Conservation (phyloP, 2,888 invertebrate species). For the Lucinisca nassula region DNA sequence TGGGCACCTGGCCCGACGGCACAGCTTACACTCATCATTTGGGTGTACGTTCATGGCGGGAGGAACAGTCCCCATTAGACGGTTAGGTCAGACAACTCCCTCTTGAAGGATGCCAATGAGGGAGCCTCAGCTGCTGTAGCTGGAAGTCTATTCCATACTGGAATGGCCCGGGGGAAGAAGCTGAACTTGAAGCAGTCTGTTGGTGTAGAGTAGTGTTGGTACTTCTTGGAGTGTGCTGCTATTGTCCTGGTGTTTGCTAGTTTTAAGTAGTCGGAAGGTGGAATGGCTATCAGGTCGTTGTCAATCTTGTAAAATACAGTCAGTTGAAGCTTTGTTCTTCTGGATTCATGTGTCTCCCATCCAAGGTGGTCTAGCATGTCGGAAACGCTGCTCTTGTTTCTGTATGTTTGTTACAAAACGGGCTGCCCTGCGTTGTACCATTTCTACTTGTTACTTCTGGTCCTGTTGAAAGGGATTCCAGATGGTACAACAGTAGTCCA, state of each 20-base stretch:
- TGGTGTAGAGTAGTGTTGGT: not conserved
- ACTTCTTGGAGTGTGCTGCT: not conserved
- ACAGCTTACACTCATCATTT: no score
- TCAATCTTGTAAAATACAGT: not conserved
- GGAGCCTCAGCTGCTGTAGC: no score
- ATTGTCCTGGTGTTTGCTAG: not conserved
- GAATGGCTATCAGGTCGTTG: not conserved
- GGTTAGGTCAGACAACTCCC: no score
- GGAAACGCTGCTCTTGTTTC: constrained; percentile 28
- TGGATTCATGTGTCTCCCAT: constrained; percentile 5
- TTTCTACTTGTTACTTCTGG: not conserved
- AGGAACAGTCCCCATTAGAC: no score
- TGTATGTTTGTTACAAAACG: not conserved
- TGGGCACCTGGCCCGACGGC: no score
- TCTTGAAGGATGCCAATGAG: no score
- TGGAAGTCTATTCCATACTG: no score
- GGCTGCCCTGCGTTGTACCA: not conserved
- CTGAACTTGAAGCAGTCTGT: not conserved
- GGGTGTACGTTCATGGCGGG: no score
- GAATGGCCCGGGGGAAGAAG: no score
- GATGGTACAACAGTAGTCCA: not conserved
- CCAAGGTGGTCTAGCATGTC: constrained; percentile 9
- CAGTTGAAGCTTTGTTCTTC: not conserved
- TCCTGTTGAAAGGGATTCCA: not conserved
- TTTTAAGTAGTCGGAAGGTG: not conserved